Evolutionary conservation across 2,888 invertebrate genomes (phyloP).

Genomic region (Parnassius apollo): DNA sequence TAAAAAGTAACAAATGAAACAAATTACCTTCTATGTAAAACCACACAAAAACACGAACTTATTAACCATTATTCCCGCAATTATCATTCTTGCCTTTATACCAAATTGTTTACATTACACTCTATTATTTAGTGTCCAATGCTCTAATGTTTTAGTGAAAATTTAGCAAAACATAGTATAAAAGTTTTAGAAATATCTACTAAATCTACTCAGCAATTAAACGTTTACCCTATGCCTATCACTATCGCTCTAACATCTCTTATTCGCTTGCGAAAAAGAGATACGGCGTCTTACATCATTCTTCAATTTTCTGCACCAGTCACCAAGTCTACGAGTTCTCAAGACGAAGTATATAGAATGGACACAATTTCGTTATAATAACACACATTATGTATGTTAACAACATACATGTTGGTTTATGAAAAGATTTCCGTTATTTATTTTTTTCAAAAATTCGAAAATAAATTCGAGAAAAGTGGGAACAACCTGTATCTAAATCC

Average conservation of each 20-base stretch:
- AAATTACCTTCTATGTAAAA: constrained; percentile 37
- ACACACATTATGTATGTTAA: constrained; percentile 26
- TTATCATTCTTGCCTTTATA: constrained; percentile 51
- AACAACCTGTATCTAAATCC: constrained; percentile 26
- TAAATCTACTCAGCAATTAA: constrained; percentile 76
- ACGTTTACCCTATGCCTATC: constrained; percentile 70
- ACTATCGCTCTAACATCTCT: constrained; percentile 68
- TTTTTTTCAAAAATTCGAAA: constrained; percentile 33
- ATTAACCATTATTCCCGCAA: constrained; percentile 46
- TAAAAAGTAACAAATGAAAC: constrained; percentile 42
- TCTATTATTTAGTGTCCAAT: constrained; percentile 72
- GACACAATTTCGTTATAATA: constrained; percentile 41
- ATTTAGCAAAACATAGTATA: constrained; percentile 81
- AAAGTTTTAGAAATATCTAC: constrained; percentile 79
- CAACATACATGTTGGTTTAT: constrained; percentile 27
- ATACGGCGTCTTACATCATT: constrained; percentile 40
- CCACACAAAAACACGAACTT: constrained; percentile 35
- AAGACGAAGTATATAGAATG: constrained; percentile 48
- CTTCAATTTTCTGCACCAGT: constrained; percentile 56
- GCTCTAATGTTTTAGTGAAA: constrained; percentile 76
- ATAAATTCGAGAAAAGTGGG: constrained; percentile 37
- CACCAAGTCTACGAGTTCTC: constrained; percentile 46
- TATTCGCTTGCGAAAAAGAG: constrained; percentile 58
- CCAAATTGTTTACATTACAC: constrained; percentile 51
- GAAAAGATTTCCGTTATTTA: constrained; percentile 22